Conservation (phyloP, 2,888 invertebrate species). For the Ecliptopera silaceata region DNA sequence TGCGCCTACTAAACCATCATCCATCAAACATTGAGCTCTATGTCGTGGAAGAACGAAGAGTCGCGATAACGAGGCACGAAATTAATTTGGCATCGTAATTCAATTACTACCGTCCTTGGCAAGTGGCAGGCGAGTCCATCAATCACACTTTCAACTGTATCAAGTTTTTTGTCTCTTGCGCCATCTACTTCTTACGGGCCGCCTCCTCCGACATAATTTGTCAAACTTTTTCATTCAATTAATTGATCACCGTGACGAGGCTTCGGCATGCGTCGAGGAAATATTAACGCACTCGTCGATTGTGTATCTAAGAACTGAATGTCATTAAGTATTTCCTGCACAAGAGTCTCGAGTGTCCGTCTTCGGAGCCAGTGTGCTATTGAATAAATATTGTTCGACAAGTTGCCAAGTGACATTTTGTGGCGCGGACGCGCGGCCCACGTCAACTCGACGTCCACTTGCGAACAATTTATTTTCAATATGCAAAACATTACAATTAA, state of each 20-base stretch:
- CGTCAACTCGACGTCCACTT: slow-evolving; percentile 59
- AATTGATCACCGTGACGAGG: slow-evolving; percentile 66
- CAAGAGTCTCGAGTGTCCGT: slow-evolving; percentile 72
- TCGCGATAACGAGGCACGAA: slow-evolving; percentile 48
- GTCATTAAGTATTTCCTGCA: slow-evolving; percentile 77
- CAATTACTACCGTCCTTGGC: slow-evolving; percentile 69
- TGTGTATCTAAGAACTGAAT: slow-evolving; percentile 74
- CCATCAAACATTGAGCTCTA: slow-evolving; percentile 52
- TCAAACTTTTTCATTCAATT: slow-evolving; percentile 72
- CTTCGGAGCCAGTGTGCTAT: slow-evolving; percentile 67
- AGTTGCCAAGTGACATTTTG: slow-evolving; percentile 78
- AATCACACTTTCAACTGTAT: slow-evolving; percentile 81
- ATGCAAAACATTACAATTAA: slow-evolving; percentile 78
- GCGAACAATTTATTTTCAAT: slow-evolving; percentile 70
- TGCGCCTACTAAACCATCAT: slow-evolving; percentile 38
- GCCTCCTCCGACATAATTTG: slow-evolving; percentile 67
- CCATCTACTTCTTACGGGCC: slow-evolving; percentile 60
- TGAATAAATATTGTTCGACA: slow-evolving; percentile 79
- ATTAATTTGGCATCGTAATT: slow-evolving; percentile 70
- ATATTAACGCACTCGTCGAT: slow-evolving; percentile 67
- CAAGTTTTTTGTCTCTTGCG: slow-evolving; percentile 67
- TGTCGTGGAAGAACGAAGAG: slow-evolving; percentile 44
- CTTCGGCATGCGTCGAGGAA: slow-evolving; percentile 49
- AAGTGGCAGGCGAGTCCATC: slow-evolving; percentile 67
- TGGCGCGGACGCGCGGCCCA: slow-evolving; percentile 56